Evolutionary conservation across 2,113 vertebrate genomes (phyloP).

Genomic region (Scytalopus superciliaris): DNA sequence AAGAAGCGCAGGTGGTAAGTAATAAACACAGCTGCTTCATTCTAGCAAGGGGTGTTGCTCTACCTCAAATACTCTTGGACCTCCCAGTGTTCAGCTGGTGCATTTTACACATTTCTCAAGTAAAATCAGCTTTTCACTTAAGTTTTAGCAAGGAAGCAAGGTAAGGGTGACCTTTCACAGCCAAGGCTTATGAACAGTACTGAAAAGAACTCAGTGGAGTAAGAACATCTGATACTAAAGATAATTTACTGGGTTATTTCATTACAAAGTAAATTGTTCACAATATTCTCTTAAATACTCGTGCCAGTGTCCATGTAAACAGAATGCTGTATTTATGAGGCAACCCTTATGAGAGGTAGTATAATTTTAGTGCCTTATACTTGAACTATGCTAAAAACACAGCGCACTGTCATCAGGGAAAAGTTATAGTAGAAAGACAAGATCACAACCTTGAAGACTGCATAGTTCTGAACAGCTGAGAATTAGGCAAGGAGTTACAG

Average conservation of each 20-base stretch:
- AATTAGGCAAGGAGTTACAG: background rate
- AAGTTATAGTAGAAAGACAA: background rate
- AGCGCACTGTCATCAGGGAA: background rate
- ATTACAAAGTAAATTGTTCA: constrained; percentile 47
- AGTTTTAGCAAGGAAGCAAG: background rate
- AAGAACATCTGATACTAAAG: background rate
- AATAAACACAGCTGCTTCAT: background rate
- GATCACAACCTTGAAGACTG: background rate
- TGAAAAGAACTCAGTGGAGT: background rate
- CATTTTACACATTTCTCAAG: background rate
- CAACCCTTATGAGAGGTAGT: background rate
- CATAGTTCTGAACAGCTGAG: background rate
- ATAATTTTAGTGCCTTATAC: constrained; percentile 5
- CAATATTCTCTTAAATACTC: constrained; percentile 30
- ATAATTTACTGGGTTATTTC: background rate
- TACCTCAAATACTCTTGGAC: background rate
- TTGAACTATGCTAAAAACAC: constrained; percentile 29
- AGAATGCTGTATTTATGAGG: constrained; percentile 12
- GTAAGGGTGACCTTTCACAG: background rate
- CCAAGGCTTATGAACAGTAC: background rate
- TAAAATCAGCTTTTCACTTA: background rate
- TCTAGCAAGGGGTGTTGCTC: background rate
- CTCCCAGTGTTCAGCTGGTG: background rate
- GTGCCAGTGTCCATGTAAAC: constrained; percentile 1
- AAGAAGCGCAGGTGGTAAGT: background rate